Base-by-base conservation (phyloP, 1,140 invertebrate genomes). In the Calephelis nemesis region DNA sequence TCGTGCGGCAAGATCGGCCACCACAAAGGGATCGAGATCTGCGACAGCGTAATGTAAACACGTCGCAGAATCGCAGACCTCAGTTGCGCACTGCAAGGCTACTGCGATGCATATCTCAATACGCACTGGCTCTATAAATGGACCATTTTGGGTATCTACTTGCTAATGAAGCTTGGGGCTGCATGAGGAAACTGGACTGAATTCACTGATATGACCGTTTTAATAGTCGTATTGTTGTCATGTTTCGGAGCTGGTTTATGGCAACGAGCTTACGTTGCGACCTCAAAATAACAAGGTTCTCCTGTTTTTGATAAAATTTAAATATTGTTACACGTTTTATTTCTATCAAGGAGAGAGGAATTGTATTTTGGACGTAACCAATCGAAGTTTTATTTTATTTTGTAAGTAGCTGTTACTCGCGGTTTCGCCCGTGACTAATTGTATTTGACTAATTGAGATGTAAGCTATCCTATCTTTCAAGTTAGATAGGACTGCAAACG, bases 1-100 rank as follows among this genome's bases (percentile, higher is more conserved):
- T 81, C 84, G 81, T 76, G 79, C 82, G 79, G 81, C 75, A 74
- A 82, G 79, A 84, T 81, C 83, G 84, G 78, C 78, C 71, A 63
- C 77, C 83, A 89, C 86, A 91, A 89, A 89, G 87, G 82, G 79
- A 76, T 75, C 83, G 78, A 91, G 88, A 90, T 85, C 82, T 84
- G 78, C 77, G 80, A 74, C 78, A 69, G 72, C 79, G 81, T 88
- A 89, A 89, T 89, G 80, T 85, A 58, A 78, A 76, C 79, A 77
- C 81, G 85, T 88, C 87, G 87, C 77, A 77, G 71, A 71, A 69
- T 72, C 73, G 75, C 76, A 70, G 70, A 64, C 67, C 73, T 66
- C 76, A 62, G 71, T 66, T 70, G 74, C 73, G 65, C 67, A 76
- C 67, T 82, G 83, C 83, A 81, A 81, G 77, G 79, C 84, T 81